phyloP scores from a whole-genome alignment of 2,113 vertebrate genomes.

The Verasper variegatus region DNA sequence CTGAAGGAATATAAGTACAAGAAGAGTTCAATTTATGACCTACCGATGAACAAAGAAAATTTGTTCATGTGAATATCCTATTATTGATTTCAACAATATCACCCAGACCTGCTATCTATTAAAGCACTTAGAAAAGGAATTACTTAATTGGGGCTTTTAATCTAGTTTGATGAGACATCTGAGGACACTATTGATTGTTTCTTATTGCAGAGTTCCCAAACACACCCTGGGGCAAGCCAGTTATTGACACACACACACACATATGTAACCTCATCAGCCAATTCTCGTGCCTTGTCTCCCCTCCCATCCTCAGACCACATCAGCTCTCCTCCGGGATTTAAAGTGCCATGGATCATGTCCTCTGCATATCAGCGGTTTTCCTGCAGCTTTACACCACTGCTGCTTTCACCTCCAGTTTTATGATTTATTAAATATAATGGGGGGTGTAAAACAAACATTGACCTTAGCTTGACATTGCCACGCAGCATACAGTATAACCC shows the following conservation, averaged over 20 bases:
- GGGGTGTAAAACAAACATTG: constrained; percentile 14
- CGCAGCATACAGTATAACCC: neutral
- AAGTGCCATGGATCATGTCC: constrained; percentile 10
- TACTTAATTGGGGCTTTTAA: neutral
- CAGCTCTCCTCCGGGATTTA: constrained; percentile 5
- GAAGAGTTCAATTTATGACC: neutral
- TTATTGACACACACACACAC: constrained; percentile 17
- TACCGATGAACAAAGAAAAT: neutral
- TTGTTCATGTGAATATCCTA: neutral
- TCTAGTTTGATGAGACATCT: constrained; percentile 2
- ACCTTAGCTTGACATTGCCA: constrained; percentile 53
- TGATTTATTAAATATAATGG: constrained; percentile 43
- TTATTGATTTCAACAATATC: neutral
- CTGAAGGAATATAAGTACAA: neutral
- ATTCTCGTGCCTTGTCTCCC: neutral
- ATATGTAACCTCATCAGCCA: constrained; percentile 8
- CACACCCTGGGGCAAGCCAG: neutral
- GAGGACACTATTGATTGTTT: constrained; percentile 8
- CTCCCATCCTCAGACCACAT: constrained; percentile 13
- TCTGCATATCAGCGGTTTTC: constrained; percentile 23
- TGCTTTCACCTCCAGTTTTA: constrained; percentile 21
- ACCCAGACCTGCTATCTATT: neutral
- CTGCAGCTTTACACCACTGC: neutral
- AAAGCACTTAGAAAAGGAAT: neutral
- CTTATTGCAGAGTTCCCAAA: constrained; percentile 17